Evolutionary conservation across 1,140 invertebrate species (phyloP).

Genomic region (Drosophila ficusphila): DNA sequence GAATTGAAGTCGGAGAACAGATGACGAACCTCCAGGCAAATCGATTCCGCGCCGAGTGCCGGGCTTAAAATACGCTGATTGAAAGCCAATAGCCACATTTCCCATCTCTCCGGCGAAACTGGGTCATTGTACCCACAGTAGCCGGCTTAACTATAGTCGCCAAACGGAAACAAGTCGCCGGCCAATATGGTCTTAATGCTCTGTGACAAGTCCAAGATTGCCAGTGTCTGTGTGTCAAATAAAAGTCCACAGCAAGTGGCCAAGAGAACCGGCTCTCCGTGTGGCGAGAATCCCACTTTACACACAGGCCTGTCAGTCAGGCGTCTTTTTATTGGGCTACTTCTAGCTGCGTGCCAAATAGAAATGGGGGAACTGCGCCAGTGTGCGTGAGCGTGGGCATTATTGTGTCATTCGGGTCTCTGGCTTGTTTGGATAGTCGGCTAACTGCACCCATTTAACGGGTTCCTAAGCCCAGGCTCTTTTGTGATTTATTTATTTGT

Average conservation of each 20-base stretch:
- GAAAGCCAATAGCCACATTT: slow-evolving; percentile 30
- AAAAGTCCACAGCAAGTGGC: slow-evolving; percentile 43
- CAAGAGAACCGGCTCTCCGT: slow-evolving; percentile 64
- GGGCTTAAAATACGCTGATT: slow-evolving; percentile 61
- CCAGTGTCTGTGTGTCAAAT: slow-evolving; percentile 18
- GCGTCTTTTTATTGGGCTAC: slow-evolving; percentile 76
- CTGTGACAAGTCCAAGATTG: slow-evolving; percentile 77
- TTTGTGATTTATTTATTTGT: slow-evolving; percentile 1
- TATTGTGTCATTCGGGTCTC: slow-evolving; percentile 41
- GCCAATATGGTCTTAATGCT: slow-evolving; percentile 76
- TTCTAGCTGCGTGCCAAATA: slow-evolving; percentile 64
- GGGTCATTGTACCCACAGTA: slow-evolving; percentile 68
- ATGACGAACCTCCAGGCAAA: slow-evolving; percentile 47
- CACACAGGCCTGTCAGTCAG: slow-evolving; percentile 24
- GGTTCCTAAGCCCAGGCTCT: slow-evolving; percentile 52
- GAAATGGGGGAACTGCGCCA: slow-evolving; percentile 40
- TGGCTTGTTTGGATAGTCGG: slow-evolving; percentile 22
- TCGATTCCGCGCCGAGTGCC: slow-evolving; percentile 16
- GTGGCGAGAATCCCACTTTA: slow-evolving; percentile 32
- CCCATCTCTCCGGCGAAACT: slow-evolving; percentile 41
- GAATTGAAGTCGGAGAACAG: slow-evolving; percentile 39
- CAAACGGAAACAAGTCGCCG: slow-evolving; percentile 72
- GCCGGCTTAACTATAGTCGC: slow-evolving; percentile 32
- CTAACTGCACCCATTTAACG: slow-evolving; percentile 77
- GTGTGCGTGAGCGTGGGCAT: slow-evolving; percentile 42